phyloP scores from a whole-genome alignment of 1,140 invertebrate species.

The Diachasma alloeum region DNA sequence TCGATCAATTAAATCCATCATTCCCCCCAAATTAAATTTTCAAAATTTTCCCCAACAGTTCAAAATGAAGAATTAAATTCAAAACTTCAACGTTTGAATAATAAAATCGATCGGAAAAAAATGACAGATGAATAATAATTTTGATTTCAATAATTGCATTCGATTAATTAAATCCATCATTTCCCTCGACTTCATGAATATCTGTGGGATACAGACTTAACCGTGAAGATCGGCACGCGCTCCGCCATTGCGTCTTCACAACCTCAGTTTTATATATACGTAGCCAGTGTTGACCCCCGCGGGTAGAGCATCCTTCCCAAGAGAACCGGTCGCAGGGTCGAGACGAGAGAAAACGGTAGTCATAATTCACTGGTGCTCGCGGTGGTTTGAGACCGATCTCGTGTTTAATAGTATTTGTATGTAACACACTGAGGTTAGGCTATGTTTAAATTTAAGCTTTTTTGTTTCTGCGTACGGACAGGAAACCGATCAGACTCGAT shows the following conservation, averaged over 20 bases:
- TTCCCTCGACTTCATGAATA: not conserved
- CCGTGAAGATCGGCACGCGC: conserved; percentile 12
- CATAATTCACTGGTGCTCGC: conserved; percentile 20
- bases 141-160: no score
- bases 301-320: not conserved
- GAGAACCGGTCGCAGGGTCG: conserved; percentile 14
- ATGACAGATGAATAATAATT: no score
- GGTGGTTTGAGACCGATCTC: not conserved
- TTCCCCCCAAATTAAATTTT: no score
- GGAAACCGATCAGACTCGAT: not conserved
- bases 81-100: no score
- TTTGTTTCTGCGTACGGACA: not conserved
- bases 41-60: no score
- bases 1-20: no score
- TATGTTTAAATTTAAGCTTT: not conserved
- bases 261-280: not conserved
- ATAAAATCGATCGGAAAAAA: no score
- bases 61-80: no score
- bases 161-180: no score
- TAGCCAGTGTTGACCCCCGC: conserved; percentile 3
- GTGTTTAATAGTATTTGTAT: conserved; percentile 1
- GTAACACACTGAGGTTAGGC: not conserved
- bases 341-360: conserved; percentile 33
- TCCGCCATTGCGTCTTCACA: not conserved
- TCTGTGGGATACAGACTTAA: not conserved